Percentiles rank a stretch among this genome's conserved stretches.
Evolutionary conservation across 1,140 invertebrate genomes (phyloP).

Genomic region (Bombus terrestris): DNA sequence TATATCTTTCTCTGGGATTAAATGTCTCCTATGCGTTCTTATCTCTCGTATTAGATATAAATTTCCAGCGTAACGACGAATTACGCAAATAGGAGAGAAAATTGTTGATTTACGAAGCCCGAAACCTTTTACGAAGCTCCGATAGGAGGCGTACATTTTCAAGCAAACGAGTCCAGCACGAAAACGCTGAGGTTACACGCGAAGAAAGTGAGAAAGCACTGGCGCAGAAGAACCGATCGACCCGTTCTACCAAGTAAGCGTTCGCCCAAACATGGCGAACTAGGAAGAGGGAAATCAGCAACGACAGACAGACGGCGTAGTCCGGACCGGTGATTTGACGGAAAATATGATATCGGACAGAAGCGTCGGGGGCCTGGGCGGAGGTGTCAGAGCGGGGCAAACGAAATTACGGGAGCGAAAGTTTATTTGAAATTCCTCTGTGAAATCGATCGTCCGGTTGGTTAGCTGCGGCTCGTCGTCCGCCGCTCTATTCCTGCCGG

Average conservation of each 20-base stretch:
- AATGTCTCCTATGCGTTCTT: too few relatives aligned
- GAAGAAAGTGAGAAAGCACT: not conserved
- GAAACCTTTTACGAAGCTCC: too few relatives aligned
- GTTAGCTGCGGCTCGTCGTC: not conserved
- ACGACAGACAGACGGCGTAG: not conserved
- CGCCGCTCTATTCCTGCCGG: conserved; percentile 33
- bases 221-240: not conserved
- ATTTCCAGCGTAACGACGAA: too few relatives aligned
- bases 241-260: not conserved
- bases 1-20: too few relatives aligned
- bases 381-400: conserved; percentile 8
- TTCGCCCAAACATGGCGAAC: not conserved
- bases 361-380: not conserved
- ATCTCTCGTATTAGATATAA: too few relatives aligned
- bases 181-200: too few relatives aligned
- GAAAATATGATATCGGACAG: not conserved
- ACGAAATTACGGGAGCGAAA: conserved; percentile 33
- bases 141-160: too few relatives aligned
- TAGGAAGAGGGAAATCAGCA: not conserved
- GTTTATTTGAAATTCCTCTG: conserved; percentile 36
- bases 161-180: too few relatives aligned
- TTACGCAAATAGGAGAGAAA: too few relatives aligned
- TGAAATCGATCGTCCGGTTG: conserved; percentile 46
- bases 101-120: too few relatives aligned
- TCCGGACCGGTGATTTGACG: not conserved